phyloP scores from a whole-genome alignment of 1,140 invertebrate genomes.

The Drosophila simulans region DNA sequence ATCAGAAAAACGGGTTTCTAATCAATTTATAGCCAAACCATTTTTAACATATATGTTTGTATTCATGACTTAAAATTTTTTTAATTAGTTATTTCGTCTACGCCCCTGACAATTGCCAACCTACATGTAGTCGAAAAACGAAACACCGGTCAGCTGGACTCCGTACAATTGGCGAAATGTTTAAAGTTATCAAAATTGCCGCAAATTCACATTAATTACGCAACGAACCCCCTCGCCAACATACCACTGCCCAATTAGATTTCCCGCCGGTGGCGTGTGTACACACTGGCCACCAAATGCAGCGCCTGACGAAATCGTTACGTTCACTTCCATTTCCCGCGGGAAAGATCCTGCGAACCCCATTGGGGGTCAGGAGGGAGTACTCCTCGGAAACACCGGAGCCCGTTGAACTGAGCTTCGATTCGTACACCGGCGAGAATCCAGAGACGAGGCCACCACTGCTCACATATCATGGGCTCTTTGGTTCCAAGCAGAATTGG shows the following conservation, averaged over 20 bases:
- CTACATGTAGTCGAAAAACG: neutral
- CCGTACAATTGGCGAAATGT: conserved; percentile 1
- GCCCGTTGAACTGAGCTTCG: conserved; percentile 45
- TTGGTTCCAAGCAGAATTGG: conserved; percentile 95
- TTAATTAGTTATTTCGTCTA: neutral
- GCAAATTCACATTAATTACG: conserved; percentile 4
- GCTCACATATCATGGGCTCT: conserved; percentile 93
- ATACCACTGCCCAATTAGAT: neutral
- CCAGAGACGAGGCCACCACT: conserved; percentile 86
- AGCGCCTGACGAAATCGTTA: conserved; percentile 37
- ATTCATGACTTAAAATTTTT: neutral
- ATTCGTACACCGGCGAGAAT: conserved; percentile 30
- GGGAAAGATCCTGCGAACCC: neutral
- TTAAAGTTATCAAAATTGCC: neutral
- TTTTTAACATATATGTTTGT: no score
- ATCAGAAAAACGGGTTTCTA: no score
- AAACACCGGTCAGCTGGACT: neutral
- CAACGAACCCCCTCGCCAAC: neutral
- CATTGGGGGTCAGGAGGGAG: neutral
- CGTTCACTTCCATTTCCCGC: conserved; percentile 14
- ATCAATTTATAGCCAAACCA: no score
- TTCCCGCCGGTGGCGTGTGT: conserved; percentile 14
- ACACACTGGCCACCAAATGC: conserved; percentile 32
- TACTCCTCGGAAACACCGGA: neutral
- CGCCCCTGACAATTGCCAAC: conserved; percentile 1